Evolutionary conservation across 1,140 invertebrate genomes (phyloP).

Genomic region (Nasonia giraulti): DNA sequence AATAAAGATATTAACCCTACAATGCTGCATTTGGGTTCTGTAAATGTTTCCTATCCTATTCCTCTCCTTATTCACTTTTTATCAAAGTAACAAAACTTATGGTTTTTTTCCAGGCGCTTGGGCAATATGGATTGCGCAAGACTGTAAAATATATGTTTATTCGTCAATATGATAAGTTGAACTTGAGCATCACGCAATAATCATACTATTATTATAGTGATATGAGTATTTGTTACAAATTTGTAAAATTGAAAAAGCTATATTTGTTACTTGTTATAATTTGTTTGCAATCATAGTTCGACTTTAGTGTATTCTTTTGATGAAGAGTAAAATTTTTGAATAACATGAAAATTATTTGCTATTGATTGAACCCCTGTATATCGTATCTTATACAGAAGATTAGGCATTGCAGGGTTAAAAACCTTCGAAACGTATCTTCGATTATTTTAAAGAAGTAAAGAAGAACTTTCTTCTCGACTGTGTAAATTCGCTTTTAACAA

Average conservation of each 20-base stretch:
- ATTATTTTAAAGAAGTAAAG: slow-evolving; percentile 15
- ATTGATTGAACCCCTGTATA: neutral
- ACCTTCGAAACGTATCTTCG: slow-evolving; percentile 12
- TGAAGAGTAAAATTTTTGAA: too few species aligned
- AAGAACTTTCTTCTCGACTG: slow-evolving; percentile 19
- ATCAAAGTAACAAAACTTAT: neutral
- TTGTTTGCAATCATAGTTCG: slow-evolving; percentile 18
- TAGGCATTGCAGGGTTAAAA: slow-evolving; percentile 32
- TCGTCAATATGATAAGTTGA: neutral
- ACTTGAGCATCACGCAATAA: neutral
- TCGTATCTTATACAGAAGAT: neutral
- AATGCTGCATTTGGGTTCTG: slow-evolving; percentile 25
- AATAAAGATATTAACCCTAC: slow-evolving; percentile 40
- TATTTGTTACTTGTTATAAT: neutral
- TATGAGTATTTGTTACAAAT: slow-evolving; percentile 21
- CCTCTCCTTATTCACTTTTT: slow-evolving; percentile 23
- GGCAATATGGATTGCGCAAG: slow-evolving; percentile 49
- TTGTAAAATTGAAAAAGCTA: slow-evolving; percentile 5
- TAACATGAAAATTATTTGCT: neutral
- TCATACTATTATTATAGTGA: neutral
- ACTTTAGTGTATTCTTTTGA: slow-evolving; percentile 13
- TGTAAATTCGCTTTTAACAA: slow-evolving; percentile 33
- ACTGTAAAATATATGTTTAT: slow-evolving; percentile 2
- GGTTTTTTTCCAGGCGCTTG: slow-evolving; percentile 11
- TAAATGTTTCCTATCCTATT: slow-evolving; percentile 27